phyloP scores from a whole-genome alignment of 2,113 vertebrate genomes.

The Anhinga anhinga region DNA sequence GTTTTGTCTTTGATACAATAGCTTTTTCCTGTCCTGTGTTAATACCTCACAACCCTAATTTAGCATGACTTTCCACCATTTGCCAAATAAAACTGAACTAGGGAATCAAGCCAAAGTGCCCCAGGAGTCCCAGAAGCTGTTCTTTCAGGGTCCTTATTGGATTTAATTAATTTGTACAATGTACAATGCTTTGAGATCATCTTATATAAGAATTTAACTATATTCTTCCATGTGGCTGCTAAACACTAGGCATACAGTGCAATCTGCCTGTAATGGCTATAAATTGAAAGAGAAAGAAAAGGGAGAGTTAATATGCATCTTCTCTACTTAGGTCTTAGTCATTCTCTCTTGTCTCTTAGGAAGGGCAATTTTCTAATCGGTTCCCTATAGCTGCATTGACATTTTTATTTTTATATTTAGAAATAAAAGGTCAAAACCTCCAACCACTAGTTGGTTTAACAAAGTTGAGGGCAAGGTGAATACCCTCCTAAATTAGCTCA shows the following conservation, averaged over 20 bases:
- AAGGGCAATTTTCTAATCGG: background rate
- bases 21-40: background rate
- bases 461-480: background rate
- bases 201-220: background rate
- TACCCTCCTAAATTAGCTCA: background rate
- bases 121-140: background rate
- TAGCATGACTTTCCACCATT: background rate
- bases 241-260: background rate
- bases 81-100: background rate
- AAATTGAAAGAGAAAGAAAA: background rate
- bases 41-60: background rate
- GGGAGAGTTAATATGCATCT: background rate
- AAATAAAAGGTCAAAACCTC: background rate
- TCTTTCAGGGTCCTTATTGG: background rate
- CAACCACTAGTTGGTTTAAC: background rate
- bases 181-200: background rate
- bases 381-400: background rate
- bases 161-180: background rate
- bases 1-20: background rate
- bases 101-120: background rate
- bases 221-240: background rate
- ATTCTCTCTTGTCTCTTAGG: background rate
- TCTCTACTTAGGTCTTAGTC: background rate
- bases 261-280: background rate
- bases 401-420: conserved; percentile 24